Evolutionary conservation across 2,797 vertebrate species (phyloP), one percentile per base, ranked within the genome.

Genomic region (Denticeps clupeoides): DNA sequence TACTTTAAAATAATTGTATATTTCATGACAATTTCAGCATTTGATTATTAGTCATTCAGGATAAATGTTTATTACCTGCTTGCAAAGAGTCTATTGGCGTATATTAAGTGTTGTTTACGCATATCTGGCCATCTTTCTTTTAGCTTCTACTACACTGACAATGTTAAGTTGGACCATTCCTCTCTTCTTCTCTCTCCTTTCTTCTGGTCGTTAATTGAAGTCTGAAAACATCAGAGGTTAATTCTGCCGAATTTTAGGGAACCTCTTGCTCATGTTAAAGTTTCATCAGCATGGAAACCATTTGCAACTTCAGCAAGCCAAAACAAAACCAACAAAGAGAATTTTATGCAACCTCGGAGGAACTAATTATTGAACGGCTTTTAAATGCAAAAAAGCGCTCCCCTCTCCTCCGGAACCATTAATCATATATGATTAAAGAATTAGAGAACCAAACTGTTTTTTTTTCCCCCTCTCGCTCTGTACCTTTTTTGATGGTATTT

Each of bases 381-480:
- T 73, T 76, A 77, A 77, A 78, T 71, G 67, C 58, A 72, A 56
- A 59, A 77, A 69, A 63, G 44, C 58, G 50, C 62, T 64, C 53
- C 18, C 59, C 59, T 65, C 73, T 65, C 59, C 59, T 59, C 16
- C 59, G 51, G 61, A 60, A 63, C 61, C 62, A 61, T 71, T 77
- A 62, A 78, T 80, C 70, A 79, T 68, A 78, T 73, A 72, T 79
- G 75, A 82, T 79, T 74, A 71, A 78, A 81, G 74, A 77, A 75
- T 74, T 56, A 72, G 56, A 49, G n/a, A 66, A 45, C 48, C 65
- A 59, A 62, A 71, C 59, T 31, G 66, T 29, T 62, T 52, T 58
- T 53, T 62, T 45, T 47, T 53, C 60, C 69, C 60, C 25, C 51
- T 51, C 63, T 68, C 48, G 11, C 15, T 46, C 41, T 15, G 51